Evolutionary conservation across 2,113 vertebrate genomes (phyloP).

Genomic region (Aspidoscelis tigris): DNA sequence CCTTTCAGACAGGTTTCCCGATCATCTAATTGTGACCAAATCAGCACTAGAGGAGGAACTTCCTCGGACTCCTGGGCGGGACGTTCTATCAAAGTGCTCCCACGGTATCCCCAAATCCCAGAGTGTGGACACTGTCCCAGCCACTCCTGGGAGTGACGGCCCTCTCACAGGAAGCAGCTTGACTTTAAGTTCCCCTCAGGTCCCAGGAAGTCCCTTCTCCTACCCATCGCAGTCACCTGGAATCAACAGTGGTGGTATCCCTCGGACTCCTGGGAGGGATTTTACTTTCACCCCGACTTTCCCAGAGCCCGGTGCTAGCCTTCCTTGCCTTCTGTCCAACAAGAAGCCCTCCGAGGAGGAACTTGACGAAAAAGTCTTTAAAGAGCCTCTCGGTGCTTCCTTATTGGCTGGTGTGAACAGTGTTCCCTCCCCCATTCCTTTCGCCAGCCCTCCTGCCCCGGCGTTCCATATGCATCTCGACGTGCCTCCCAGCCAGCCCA

Average conservation of each 20-base stretch:
- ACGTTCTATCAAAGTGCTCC: constrained; percentile 80
- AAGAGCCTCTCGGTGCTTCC: constrained; percentile 81
- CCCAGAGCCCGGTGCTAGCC: constrained; percentile 84
- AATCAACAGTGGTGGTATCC: constrained; percentile 88
- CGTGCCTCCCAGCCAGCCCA: constrained; percentile 62
- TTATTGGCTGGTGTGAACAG: constrained; percentile 71
- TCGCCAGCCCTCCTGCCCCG: constrained; percentile 67
- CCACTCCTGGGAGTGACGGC: constrained; percentile 88
- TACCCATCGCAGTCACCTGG: constrained; percentile 93
- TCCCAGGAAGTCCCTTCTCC: constrained; percentile 93
- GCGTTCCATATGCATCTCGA: constrained; percentile 67
- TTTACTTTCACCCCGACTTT: constrained; percentile 93
- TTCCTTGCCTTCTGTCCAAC: constrained; percentile 74
- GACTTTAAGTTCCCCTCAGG: constrained; percentile 89
- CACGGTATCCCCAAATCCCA: constrained; percentile 85
- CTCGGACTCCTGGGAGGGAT: constrained; percentile 94
- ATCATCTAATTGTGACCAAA: constrained; percentile 71
- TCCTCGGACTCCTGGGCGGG: constrained; percentile 90
- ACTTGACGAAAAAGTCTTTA: constrained; percentile 82
- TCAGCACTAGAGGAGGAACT: constrained; percentile 87
- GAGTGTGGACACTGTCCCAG: constrained; percentile 89
- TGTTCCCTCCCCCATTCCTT: constrained; percentile 71
- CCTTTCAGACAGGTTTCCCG: constrained; percentile 65
- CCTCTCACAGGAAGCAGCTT: constrained; percentile 88
- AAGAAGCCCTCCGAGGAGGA: constrained; percentile 88